phyloP scores from a whole-genome alignment of 1,140 invertebrate genomes.

The Pseudomyrmex dendroicus region DNA sequence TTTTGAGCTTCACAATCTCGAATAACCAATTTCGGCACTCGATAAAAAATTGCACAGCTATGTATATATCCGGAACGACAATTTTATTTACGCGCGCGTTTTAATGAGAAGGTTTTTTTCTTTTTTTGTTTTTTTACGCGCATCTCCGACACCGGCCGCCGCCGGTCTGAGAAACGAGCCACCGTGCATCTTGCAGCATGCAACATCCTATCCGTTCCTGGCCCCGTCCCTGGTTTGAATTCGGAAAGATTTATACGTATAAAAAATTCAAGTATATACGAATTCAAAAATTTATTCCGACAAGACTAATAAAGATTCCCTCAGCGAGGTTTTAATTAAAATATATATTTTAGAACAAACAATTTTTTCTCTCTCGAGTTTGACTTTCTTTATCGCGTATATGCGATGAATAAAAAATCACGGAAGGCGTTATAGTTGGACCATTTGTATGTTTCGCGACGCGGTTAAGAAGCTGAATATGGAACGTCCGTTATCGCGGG shows the following conservation, averaged over 20 bases:
- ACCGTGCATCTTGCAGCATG: not conserved
- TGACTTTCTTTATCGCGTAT: not conserved
- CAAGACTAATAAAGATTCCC: no score
- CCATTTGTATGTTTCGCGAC: conserved; percentile 7
- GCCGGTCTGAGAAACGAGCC: conserved; percentile 19
- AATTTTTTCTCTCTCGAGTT: not conserved
- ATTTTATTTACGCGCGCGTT: conserved; percentile 46
- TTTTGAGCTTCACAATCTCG: conserved; percentile 40
- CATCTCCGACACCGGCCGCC: not conserved
- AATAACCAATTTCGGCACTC: conserved; percentile 33
- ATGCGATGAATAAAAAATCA: not conserved
- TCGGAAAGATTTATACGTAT: no score
- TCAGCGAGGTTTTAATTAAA: not conserved
- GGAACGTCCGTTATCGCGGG: conserved; percentile 45
- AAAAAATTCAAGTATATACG: not conserved
- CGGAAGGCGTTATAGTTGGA: conserved; percentile 2
- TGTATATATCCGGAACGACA: not conserved
- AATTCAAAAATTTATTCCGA: not conserved
- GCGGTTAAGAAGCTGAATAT: conserved; percentile 42
- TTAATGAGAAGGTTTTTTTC: conserved; percentile 9
- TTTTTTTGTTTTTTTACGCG: not conserved
- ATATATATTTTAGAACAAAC: no score
- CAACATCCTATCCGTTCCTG: not conserved
- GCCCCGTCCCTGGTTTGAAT: no score
- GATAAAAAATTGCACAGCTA: conserved; percentile 34